A percentile compares a stretch with the other conserved stretches of the same genome.
phyloP scores from a whole-genome alignment of 1,140 invertebrate species.

The Triops cancriformis region DNA sequence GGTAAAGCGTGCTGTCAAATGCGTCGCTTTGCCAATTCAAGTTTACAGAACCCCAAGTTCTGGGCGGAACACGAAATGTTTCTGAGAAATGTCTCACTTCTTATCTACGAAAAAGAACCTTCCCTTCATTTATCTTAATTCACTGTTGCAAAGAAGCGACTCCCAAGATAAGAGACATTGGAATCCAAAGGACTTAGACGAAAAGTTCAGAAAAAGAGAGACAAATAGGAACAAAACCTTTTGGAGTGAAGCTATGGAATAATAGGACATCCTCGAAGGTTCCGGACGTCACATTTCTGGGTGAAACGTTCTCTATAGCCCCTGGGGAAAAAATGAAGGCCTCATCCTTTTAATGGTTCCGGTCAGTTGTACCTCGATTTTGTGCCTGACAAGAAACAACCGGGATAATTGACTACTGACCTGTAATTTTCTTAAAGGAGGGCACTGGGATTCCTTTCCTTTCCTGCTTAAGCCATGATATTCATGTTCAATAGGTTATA shows the following conservation, averaged over 20 bases:
- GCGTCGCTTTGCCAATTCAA: neutral
- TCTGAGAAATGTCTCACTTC: too few relatives aligned
- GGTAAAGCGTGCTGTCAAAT: neutral
- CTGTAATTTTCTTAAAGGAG: neutral
- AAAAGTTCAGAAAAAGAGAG: too few relatives aligned
- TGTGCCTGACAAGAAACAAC: neutral
- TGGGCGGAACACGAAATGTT: too few relatives aligned
- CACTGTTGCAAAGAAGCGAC: too few relatives aligned
- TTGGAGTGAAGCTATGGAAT: too few relatives aligned
- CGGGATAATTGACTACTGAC: neutral
- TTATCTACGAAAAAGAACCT: too few relatives aligned
- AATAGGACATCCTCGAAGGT: too few relatives aligned
- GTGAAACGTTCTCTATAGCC: neutral
- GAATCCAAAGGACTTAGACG: too few relatives aligned
- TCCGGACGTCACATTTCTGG: neutral
- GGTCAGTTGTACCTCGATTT: neutral
- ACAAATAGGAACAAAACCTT: too few relatives aligned
- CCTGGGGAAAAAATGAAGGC: neutral
- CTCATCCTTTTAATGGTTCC: neutral
- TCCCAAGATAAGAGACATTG: too few relatives aligned
- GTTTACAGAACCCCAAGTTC: neutral
- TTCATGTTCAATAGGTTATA: neutral
- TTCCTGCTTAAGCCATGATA: neutral
- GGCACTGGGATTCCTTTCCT: neutral
- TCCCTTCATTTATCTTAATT: too few relatives aligned